Base-by-base conservation (phyloP, 92 coral and sea anemone genomes). In the Ricordea florida region DNA sequence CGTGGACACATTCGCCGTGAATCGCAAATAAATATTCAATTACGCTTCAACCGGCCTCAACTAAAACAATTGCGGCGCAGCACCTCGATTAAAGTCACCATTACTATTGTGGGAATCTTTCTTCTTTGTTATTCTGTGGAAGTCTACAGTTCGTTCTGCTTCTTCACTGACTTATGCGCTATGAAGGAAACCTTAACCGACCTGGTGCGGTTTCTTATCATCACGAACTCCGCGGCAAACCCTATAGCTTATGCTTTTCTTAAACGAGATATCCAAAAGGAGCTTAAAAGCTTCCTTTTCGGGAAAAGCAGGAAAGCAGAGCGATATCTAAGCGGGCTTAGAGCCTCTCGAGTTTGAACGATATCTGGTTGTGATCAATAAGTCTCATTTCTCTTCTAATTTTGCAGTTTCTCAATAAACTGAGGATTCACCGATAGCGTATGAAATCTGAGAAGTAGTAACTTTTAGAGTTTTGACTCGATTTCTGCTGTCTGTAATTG, bases 121-220 rank as follows among this genome's bases (percentile, higher is more conserved):
- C 61, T 67, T 5, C 22, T 23, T 51, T 67, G 74, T 35, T 67
- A 48, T 14, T 45, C 74, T 1, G 60, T 67, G 3, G 74, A 67
- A 20, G 48, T 67, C 5, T 67, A 67, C 61, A 67, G 74, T 34
- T 67, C 74, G 21, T 48, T 67, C 34, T 67, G 74, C 47, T 9
- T 48, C 40, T 67, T 67, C 10, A 67, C 74, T 3, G 15, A 21
- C 11, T 5, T 49, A 17, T 67, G 74, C 21, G 29, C 9, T 8
- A 13, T 4, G 22, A 6, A 33, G n/a, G 8, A 21, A 11, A 8
- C 24, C 33, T 0, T 67, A 11, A 6, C 7, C 21, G n/a, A 10
- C 14, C 18, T 10, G 8, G 74, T 67, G 24, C 7, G 18, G 8
- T 21, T 67, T 31, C 27, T 67, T 4, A 48, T 67, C 16, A 33